phyloP scores from a whole-genome alignment of 2,888 invertebrate genomes.

The Andrena minutula region DNA sequence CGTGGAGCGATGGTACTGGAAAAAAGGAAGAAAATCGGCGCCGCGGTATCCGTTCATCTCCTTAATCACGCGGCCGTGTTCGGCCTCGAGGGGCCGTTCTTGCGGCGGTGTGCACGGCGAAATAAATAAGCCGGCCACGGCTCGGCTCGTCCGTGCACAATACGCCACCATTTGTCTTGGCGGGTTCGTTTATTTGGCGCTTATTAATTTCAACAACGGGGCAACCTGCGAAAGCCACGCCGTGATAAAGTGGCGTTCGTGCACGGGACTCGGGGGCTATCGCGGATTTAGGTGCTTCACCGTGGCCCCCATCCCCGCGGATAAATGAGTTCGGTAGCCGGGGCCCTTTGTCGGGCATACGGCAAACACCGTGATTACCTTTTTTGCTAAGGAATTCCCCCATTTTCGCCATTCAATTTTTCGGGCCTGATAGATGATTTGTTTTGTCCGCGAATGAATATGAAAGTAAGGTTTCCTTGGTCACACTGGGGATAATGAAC shows the following conservation, averaged over 20 bases:
- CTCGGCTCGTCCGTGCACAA: constrained; percentile 69
- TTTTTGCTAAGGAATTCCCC: neutral
- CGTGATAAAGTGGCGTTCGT: constrained; percentile 65
- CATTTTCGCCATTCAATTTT: neutral
- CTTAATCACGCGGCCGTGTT: constrained; percentile 72
- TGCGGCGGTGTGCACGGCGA: constrained; percentile 42
- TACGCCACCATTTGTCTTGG: constrained; percentile 76
- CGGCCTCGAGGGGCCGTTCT: constrained; percentile 55
- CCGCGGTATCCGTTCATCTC: constrained; percentile 70
- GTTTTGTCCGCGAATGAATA: neutral
- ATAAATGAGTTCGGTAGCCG: constrained; percentile 53
- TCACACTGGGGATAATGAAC: neutral
- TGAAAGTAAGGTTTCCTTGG: neutral
- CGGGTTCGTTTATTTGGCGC: constrained; percentile 74
- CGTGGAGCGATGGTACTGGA: constrained; percentile 35
- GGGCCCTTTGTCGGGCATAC: constrained; percentile 17
- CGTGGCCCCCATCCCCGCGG: constrained; percentile 1
- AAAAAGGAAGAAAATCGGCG: constrained; percentile 49
- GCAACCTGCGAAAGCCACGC: constrained; percentile 55
- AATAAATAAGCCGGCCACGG: constrained; percentile 71
- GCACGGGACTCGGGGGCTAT: constrained; percentile 2
- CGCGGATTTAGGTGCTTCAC: constrained; percentile 42
- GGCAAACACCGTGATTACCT: neutral
- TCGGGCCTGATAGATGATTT: neutral
- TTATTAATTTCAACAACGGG: constrained; percentile 78